Conservation (phyloP, 2,888 invertebrate species). For the Seira sanloemensis region DNA sequence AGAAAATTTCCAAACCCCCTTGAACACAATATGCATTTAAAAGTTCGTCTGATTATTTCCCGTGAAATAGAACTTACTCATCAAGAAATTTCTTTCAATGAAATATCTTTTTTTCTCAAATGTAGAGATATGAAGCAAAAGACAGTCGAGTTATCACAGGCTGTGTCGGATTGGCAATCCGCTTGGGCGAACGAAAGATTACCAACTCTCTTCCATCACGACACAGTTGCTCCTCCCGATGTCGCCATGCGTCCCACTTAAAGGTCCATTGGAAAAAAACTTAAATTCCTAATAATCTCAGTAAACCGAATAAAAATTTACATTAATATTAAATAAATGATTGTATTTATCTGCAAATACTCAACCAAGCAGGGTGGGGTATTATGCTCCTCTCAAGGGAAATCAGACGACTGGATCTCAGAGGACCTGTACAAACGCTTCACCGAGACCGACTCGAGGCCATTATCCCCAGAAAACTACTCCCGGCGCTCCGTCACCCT, state of each 20-base stretch:
- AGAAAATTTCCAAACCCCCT: too few relatives aligned
- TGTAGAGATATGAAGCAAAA: conserved; percentile 29
- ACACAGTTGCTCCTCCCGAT: conserved; percentile 67
- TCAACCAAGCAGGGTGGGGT: conserved; percentile 43
- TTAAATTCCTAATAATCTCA: too few relatives aligned
- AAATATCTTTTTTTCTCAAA: not conserved
- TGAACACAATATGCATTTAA: too few relatives aligned
- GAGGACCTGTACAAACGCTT: conserved; percentile 87
- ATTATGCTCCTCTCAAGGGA: conserved; percentile 49
- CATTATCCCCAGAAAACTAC: conserved; percentile 81
- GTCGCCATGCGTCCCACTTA: conserved; percentile 67
- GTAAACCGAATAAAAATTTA: too few relatives aligned
- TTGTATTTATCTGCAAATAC: too few relatives aligned
- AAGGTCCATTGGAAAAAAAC: conserved; percentile 35
- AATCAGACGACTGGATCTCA: conserved; percentile 81
- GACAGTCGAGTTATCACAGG: conserved; percentile 43
- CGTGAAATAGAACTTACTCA: too few relatives aligned
- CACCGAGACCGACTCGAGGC: conserved; percentile 89
- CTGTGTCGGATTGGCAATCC: conserved; percentile 63
- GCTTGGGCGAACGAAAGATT: conserved; percentile 54
- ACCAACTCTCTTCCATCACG: conserved; percentile 47
- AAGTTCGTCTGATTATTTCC: too few relatives aligned
- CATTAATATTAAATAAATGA: too few relatives aligned
- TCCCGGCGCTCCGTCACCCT: conserved; percentile 55
- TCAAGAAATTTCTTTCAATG: too few relatives aligned